These are phyloP conservation scores for Hoplodrina blanda DNA, from an alignment of 2,888 invertebrate species.

Conservation along the genomic window DNA sequence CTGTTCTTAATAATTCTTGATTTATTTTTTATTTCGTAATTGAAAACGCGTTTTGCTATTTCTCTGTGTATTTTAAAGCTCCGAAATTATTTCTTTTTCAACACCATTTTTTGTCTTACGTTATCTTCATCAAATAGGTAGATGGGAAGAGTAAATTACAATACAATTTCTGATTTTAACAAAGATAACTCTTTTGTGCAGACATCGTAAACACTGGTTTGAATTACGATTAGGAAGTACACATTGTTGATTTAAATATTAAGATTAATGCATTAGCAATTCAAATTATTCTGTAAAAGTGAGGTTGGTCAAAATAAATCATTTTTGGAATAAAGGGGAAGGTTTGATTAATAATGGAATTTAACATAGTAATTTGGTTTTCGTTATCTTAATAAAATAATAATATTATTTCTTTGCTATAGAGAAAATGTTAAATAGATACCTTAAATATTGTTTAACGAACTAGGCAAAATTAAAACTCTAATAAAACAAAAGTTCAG, in stretches of 20 bases:
- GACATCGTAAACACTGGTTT: constrained; percentile 21
- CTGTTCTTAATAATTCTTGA: constrained; percentile 55
- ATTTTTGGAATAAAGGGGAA: constrained; percentile 33
- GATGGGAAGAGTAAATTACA: not conserved
- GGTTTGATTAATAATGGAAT: constrained; percentile 43
- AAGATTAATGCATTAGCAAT: constrained; percentile 50
- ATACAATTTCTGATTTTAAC: too few relatives aligned
- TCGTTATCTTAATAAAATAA: not conserved
- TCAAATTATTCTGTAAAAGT: constrained; percentile 45
- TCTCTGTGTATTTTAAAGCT: not conserved
- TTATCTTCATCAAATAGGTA: not conserved
- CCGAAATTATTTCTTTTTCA: not conserved
- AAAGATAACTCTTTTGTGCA: not conserved
- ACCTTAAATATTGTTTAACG: not conserved
- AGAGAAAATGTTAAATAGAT: not conserved
- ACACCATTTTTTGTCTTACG: not conserved
- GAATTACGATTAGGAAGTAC: constrained; percentile 38
- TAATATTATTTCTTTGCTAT: not conserved
- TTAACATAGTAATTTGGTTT: constrained; percentile 38
- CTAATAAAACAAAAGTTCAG: constrained; percentile 19
- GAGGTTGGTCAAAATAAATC: constrained; percentile 39
- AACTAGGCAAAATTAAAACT: too few relatives aligned
- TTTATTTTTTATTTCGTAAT: constrained; percentile 50
- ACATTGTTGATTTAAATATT: constrained; percentile 45
- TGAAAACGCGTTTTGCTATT: constrained; percentile 29